A percentile compares a stretch with the other conserved stretches of the same genome.
These are phyloP conservation scores for Caradrina kadenii DNA, from an alignment of 2,888 invertebrate genomes.

Conservation along the genomic window DNA sequence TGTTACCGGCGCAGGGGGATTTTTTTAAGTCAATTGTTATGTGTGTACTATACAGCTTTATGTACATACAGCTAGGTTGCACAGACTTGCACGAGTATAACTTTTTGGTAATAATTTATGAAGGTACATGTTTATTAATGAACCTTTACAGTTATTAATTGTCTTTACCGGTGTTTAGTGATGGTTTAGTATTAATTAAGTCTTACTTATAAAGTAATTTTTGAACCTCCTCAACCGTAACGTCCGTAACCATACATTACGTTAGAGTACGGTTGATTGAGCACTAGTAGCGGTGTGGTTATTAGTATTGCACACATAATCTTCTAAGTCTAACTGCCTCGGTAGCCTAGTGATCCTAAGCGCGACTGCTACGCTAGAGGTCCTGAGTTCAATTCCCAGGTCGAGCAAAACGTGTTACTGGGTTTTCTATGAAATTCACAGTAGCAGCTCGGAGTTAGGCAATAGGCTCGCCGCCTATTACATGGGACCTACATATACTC, in stretches of 20 bases:
- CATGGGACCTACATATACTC: too few relatives aligned
- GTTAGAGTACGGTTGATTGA: neutral
- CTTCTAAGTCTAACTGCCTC: too few relatives aligned
- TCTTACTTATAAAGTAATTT: neutral
- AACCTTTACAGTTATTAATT: neutral
- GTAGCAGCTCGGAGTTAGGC: too few relatives aligned
- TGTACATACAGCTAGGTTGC: neutral
- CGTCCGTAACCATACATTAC: neutral
- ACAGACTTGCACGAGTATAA: neutral
- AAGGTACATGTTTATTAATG: neutral
- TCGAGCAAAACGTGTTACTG: too few relatives aligned
- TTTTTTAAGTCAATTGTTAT: conserved; percentile 43
- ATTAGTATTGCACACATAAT: neutral
- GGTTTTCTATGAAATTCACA: too few relatives aligned
- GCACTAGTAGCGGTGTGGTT: neutral
- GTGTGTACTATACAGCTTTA: neutral
- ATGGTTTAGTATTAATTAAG: neutral
- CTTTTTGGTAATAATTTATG: neutral
- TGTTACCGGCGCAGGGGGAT: conserved; percentile 39
- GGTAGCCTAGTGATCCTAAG: too few relatives aligned
- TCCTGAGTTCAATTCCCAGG: too few relatives aligned
- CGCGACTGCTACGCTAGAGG: too few relatives aligned
- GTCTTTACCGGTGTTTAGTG: neutral
- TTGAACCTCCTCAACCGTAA: too few relatives aligned
- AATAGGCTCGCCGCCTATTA: too few relatives aligned